Evolutionary conservation across 2,888 invertebrate species (phyloP), one percentile per base, ranked within the genome.

Genomic region (Meiosimyza platycephala): DNA sequence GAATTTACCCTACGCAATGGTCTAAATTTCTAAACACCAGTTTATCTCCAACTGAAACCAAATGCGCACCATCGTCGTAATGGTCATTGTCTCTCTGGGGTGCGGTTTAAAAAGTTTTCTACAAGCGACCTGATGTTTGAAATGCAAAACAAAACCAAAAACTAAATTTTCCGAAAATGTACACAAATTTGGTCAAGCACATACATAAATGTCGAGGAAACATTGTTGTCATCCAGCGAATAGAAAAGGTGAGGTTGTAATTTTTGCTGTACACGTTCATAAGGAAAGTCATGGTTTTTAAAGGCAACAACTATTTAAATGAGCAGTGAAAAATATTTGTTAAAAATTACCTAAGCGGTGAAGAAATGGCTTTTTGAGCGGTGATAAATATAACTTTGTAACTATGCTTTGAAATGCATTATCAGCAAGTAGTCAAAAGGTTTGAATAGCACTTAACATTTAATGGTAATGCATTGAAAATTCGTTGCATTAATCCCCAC

Each of bases 31-130:
- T 50, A 48, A 50, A 65, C 69, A 71, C 6, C 54, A 66, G 60
- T 52, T 70, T 60, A 60, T 62, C 65, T 66, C 65, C 64, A 64
- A 63, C 40, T 55, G 62, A 66, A 62, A 62, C 47, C 16, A 57
- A 57, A 57, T 7, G 6, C 60, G 65, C n/a, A 67, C 72, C 40
- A 40, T 40, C 40, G 40, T 40, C 40, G 40, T 60, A 74, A 72
- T 66, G 73, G 71, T 63, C 72, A 75, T 71, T 40, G 72, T 76
- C 76, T 76, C 76, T 71, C 76, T 71, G 63, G 76, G 71, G 76
- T 75, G 75, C 76, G 73, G 75, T 75, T 76, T 72, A 22, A 51
- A 71, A 74, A 74, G 62, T 75, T 74, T 73, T 65, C 59, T 73
- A 75, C 72, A 73, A 59, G 60, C 64, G 40, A 40, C 40, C 40